Base-by-base conservation (phyloP, 1,140 invertebrate species). In the Ips nitidus region DNA sequence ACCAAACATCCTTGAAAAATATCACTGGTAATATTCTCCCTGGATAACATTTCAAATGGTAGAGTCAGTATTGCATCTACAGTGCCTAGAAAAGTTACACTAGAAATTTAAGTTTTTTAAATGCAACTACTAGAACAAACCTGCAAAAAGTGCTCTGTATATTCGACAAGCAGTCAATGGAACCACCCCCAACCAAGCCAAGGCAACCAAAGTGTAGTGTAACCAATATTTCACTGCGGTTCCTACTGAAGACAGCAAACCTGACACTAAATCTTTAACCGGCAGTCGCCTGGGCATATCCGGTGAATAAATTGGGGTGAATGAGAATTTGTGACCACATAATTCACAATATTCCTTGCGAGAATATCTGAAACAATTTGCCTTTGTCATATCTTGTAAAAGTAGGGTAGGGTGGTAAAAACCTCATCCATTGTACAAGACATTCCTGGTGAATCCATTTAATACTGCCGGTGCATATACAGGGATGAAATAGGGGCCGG, bases 271-370 rank as follows among this genome's bases (percentile, higher is more conserved):
- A 66, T 97, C 95, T 72, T 88, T 87, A 38, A 99, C 84, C 0
- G 98, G 98, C 71, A 99, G 82, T 68, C 97, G 85, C 56, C 97
- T 90, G 5, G 98, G 98, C 98, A 99, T 99, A 79, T 99, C 97
- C 38, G 97, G 94, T 5, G 96, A 96, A 84, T 99, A 99, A 73
- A 99, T 99, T 66, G 98, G 97, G 77, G 94, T 97, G 80, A 99
- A 99, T 2, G 96, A 96, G 83, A 98, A 99, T 42, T 94, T 88
- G 80, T 99, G 93, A 72, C 97, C 96, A 81, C 98, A 99, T 71
- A 99, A 84, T 83, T 99, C 98, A 83, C 98, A 99, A 77, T 97
- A 98, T 83, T 99, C 97, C 84, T 99, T 99, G 67, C 95, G 88
- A 53, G 95, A 98, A 81, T 99, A 98, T 65, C 68, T 70, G 52